Evolutionary conservation across 2,888 invertebrate genomes (phyloP), one percentile per base, ranked within the genome.

Genomic region (Cephus nigrinus): DNA sequence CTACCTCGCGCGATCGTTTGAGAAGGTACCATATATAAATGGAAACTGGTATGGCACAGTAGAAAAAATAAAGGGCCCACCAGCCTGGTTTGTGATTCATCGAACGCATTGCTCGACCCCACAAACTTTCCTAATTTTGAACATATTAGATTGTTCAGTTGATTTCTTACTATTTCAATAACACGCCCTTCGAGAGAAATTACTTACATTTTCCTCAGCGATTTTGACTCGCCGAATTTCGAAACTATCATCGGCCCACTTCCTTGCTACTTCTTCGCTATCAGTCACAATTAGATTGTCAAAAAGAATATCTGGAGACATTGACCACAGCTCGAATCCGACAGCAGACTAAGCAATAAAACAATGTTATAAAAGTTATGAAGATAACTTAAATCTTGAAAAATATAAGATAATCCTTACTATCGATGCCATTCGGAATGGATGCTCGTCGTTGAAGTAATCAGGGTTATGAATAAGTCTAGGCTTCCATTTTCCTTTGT

Each of bases 281-380:
- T 99, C 98, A 0, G 98, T 96, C 79, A 99, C 94, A 80, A 99
- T 93, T 77, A 99, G 93, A 92, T 99, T 99, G 93, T 99, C 99
- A 92, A 99, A 99, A 79, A 98, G 93, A 85, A 99, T 97, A 87
- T 95, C 94, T 81, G 97, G 96, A 0, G 98, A 97, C 98, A 99
- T 99, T 9, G 99, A 98, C 99, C 99, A 99, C 82, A 99, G 93
- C 92, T 99, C 99, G 91, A 99, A 95, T 31, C 99, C 99, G 77
- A 99, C 93, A 32, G 99, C 98, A 89, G 94, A 94, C 98, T 98
- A 55, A 89, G 32, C 91, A 91, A 83, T 81, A 79, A 78, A 80
- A 73, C 32, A 75, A 79, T 55, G 23, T 55, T 23, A 55, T 55
- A 55, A 55, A 55, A 55, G 23, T 55, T 15, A 55, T 23, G 23